Evolutionary conservation across 2,113 vertebrate genomes (phyloP).

Genomic region (Rousettus leschenaultii): DNA sequence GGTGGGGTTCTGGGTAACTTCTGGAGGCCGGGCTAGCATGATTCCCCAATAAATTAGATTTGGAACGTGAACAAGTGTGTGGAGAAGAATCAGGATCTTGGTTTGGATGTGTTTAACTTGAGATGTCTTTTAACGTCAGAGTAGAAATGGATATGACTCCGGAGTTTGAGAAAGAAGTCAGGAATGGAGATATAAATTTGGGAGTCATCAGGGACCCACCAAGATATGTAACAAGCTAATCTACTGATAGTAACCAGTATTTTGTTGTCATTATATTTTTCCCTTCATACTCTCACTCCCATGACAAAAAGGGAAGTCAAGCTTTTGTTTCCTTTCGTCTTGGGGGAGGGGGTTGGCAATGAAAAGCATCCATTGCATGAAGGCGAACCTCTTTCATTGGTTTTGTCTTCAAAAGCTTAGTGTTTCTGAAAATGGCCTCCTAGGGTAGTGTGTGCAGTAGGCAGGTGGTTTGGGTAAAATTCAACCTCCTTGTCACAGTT

Average conservation of each 20-base stretch:
- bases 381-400: not conserved
- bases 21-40: not conserved
- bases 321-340: not conserved
- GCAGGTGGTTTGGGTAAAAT: not conserved
- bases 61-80: not conserved
- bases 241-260: not conserved
- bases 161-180: not conserved
- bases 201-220: not conserved
- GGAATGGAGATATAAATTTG: not conserved
- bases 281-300: not conserved
- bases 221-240: not conserved
- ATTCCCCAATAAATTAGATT: not conserved
- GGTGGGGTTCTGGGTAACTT: not conserved
- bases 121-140: not conserved
- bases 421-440: not conserved
- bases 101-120: not conserved
- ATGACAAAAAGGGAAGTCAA: not conserved
- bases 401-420: not conserved
- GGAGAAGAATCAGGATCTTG: not conserved
- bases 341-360: not conserved
- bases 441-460: not conserved
- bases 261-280: not conserved
- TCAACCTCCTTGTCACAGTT: not conserved
- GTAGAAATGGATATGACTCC: not conserved
- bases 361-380: not conserved